A percentile compares a stretch with the other conserved stretches of the same genome.
Evolutionary conservation across 1,140 invertebrate species (phyloP).

Genomic region (Procambarus virginalis): DNA sequence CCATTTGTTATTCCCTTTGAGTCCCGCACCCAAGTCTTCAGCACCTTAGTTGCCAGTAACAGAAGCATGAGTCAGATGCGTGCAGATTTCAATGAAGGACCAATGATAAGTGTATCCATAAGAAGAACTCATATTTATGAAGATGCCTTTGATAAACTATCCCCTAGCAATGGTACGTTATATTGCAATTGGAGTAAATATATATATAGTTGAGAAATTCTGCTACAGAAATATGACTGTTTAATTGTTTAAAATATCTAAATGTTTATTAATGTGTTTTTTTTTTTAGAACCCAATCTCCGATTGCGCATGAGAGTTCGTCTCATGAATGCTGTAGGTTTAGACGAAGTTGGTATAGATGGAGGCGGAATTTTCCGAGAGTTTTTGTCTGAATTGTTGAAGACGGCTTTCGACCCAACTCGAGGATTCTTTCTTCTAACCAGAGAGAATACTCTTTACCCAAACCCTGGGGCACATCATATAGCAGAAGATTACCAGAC

Average conservation of each 20-base stretch:
- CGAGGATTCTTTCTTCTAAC: constrained; percentile 94
- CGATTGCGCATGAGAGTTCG: constrained; percentile 90
- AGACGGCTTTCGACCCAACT: constrained; percentile 97
- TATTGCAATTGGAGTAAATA: too few relatives aligned
- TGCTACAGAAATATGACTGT: not conserved
- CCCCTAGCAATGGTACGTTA: constrained; percentile 86
- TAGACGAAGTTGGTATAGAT: constrained; percentile 96
- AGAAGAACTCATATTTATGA: constrained; percentile 95
- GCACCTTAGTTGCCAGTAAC: constrained; percentile 79
- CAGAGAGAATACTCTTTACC: constrained; percentile 94
- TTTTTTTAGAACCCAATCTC: constrained; percentile 85
- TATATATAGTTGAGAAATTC: not conserved
- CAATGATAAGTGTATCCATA: constrained; percentile 84
- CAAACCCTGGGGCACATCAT: constrained; percentile 92
- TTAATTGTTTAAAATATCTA: not conserved
- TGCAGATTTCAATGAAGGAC: constrained; percentile 63
- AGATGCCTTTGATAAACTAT: constrained; percentile 96
- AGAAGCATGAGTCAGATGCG: constrained; percentile 72
- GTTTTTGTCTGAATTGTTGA: constrained; percentile 91
- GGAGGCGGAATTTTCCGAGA: constrained; percentile 94
- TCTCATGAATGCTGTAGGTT: constrained; percentile 89
- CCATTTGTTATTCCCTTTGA: constrained; percentile 95
- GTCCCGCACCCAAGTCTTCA: constrained; percentile 89
- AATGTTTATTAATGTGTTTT: not conserved
- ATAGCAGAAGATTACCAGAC: constrained; percentile 88